These are phyloP conservation scores for Cartodere bifasciata DNA, from an alignment of 2,888 invertebrate species.

Conservation along the genomic window DNA sequence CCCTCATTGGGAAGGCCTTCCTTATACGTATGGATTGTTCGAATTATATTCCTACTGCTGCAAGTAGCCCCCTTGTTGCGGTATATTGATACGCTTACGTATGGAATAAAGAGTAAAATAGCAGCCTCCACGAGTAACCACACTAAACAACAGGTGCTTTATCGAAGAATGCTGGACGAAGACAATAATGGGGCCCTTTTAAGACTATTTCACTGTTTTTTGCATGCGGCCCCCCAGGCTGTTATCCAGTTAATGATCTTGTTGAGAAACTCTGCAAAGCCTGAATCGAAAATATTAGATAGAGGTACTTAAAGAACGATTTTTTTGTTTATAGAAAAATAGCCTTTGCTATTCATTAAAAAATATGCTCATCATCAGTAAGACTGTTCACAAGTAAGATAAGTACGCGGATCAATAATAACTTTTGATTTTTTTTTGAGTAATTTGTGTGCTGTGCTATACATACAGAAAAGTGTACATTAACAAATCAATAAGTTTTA, in stretches of 20 bases:
- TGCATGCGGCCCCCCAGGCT: slow-evolving; percentile 36
- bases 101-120: slow-evolving; percentile 33
- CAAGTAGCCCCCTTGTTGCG: slow-evolving; percentile 38
- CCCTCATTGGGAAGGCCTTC: slow-evolving; percentile 32
- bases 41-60: slow-evolving; percentile 34
- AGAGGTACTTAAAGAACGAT: too few relatives aligned
- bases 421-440: too few relatives aligned
- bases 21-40: slow-evolving; percentile 32
- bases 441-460: too few relatives aligned
- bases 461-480: too few relatives aligned
- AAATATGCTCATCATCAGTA: too few relatives aligned
- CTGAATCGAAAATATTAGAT: too few relatives aligned
- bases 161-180: slow-evolving; percentile 36
- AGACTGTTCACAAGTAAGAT: too few relatives aligned
- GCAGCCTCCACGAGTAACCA: slow-evolving; percentile 27
- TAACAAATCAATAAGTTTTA: too few relatives aligned
- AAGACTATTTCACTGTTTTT: slow-evolving; percentile 35
- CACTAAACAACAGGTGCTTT: slow-evolving; percentile 28
- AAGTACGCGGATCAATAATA: too few relatives aligned
- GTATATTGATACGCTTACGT: slow-evolving; percentile 34
- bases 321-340: too few relatives aligned
- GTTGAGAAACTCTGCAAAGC: slow-evolving; percentile 24
- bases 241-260: slow-evolving; percentile 34
- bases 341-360: too few relatives aligned
- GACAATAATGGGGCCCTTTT: slow-evolving; percentile 36